phyloP scores from a whole-genome alignment of 2,797 vertebrate species.

The Tragelaphus eurycerus region DNA sequence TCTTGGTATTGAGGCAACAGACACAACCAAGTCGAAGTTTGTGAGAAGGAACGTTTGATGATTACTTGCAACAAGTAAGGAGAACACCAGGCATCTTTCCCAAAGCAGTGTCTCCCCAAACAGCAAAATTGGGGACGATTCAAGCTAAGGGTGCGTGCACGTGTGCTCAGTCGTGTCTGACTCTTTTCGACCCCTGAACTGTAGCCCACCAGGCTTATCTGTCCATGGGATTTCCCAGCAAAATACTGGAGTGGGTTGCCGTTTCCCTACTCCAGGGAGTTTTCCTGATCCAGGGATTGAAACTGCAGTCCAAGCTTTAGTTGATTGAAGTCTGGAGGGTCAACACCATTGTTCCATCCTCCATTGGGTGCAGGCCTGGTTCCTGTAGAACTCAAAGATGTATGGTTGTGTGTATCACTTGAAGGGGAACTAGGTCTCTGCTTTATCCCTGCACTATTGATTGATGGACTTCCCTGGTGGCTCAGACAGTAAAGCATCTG shows the following conservation, averaged over 20 bases:
- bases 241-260: not conserved
- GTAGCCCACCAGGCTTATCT: not conserved
- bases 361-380: not conserved
- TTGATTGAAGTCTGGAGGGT: not conserved
- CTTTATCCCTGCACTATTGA: not conserved
- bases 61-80: not conserved
- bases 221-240: not conserved
- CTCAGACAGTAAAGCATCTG: too few relatives aligned
- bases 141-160: not conserved
- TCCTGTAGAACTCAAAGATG: not conserved
- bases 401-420: not conserved
- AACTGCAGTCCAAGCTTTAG: not conserved
- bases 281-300: not conserved
- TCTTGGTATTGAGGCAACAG: not conserved
- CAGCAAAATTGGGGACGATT: not conserved
- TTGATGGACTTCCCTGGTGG: not conserved
- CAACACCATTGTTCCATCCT: not conserved
- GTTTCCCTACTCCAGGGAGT: not conserved
- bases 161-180: not conserved
- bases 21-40: not conserved
- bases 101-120: not conserved
- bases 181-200: not conserved
- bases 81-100: not conserved
- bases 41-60: not conserved
- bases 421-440: not conserved